Conservation (phyloP, 2,888 invertebrate genomes). For the Pyrochroa serraticornis region DNA sequence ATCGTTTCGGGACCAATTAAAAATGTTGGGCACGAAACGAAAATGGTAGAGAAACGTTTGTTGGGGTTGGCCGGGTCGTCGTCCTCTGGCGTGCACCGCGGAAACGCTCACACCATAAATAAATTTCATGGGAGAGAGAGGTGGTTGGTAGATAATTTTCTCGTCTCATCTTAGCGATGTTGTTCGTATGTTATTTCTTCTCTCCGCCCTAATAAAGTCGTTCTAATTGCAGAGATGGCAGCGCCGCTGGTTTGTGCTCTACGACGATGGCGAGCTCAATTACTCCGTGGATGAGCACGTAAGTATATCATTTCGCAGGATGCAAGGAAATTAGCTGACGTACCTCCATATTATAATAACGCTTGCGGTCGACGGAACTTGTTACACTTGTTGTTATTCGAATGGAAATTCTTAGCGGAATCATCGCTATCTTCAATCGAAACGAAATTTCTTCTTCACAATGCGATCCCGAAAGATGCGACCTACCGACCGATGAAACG, state of each 20-base stretch:
- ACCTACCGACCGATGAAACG: neutral
- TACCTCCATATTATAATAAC: neutral
- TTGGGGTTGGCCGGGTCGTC: conserved; percentile 3
- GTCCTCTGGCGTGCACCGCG: neutral
- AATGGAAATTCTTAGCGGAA: conserved; percentile 15
- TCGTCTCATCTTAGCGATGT: neutral
- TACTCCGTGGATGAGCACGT: conserved; percentile 98
- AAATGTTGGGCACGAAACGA: no score
- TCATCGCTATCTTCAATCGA: neutral
- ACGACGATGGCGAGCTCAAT: conserved; percentile 96
- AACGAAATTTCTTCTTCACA: conserved; percentile 10
- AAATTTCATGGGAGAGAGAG: conserved; percentile 7
- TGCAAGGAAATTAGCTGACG: no score
- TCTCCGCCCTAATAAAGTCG: conserved; percentile 10
- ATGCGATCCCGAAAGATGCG: conserved; percentile 7
- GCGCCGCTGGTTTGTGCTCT: conserved; percentile 95
- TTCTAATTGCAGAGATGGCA: conserved; percentile 93
- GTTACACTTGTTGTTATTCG: conserved; percentile 24
- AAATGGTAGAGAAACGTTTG: no score
- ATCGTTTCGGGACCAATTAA: no score
- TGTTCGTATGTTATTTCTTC: neutral
- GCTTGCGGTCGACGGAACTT: conserved; percentile 18
- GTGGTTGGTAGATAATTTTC: conserved; percentile 13
- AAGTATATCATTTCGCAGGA: conserved; percentile 61
- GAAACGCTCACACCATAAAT: conserved; percentile 6